Evolutionary conservation across 2,113 vertebrate genomes (phyloP), one percentile per base, ranked within the genome.

Genomic region (Eulemur rufifrons): DNA sequence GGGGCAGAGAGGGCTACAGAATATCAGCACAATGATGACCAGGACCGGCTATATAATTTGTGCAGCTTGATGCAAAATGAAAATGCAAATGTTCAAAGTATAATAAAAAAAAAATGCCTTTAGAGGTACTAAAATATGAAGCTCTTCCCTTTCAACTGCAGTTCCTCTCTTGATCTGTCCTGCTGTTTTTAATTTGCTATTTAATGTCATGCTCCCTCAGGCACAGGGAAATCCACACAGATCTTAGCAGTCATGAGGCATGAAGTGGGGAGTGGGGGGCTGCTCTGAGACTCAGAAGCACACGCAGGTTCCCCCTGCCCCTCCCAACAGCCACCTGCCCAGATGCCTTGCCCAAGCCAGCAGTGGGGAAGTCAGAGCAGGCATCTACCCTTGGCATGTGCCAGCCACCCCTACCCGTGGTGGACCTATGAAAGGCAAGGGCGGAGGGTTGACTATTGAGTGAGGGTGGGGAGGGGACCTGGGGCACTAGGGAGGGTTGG

Each of bases 131-230:
- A 61, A 81, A 50, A 45, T 47, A 74, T 17, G 66, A 89, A 97
- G 61, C 37, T 47, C 56, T 77, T 45, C 18, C 11, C 29, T 85
- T 95, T 85, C 93, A 63, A 27, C 47, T 81, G 37, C 15, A 42
- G 13, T 25, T 32, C 80, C 50, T 77, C 68, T 85, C 54, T 80
- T 14, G 4, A 37, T n/a, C 25, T 68, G 34, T 71, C 59, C 71
- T 9, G 39, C 27, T 87, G 85, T 47, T 89, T 87, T 86, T 81
- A 71, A 85, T 95, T 95, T 91, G 39, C 64, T 85, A 61, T 39
- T 81, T 83, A 88, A 47, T 69, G 37, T 32, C 3, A 1, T 37
- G 32, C 37, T 73, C 73, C 39, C 81, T 34, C 6, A n/a, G 52
- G 56, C 20, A 17, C 5, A 82, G 14, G 64, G 78, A 82, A 63